Conservation (phyloP, 92 coral and sea anemone species). For the Actinostola sp. region DNA sequence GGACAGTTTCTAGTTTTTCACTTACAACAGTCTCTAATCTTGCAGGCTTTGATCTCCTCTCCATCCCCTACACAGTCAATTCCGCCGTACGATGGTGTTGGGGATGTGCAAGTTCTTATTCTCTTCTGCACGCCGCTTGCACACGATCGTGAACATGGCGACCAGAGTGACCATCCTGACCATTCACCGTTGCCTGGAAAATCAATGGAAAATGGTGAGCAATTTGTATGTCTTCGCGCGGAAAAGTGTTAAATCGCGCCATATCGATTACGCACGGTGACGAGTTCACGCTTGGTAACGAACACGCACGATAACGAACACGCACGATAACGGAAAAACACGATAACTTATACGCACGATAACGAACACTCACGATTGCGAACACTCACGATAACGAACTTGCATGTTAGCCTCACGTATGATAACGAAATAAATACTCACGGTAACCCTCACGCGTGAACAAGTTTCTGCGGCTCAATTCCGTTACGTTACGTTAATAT, state of each 20-base stretch:
- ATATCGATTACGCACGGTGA: background rate
- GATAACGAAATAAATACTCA: background rate
- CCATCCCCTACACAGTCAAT: slow-evolving; percentile 76
- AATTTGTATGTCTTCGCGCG: background rate
- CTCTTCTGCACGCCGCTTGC: slow-evolving; percentile 86
- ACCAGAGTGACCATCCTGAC: slow-evolving; percentile 99
- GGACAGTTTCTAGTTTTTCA: background rate
- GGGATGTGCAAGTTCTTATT: slow-evolving; percentile 90
- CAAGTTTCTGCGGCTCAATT: too few species aligned
- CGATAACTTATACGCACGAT: background rate
- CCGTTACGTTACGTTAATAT: too few species aligned
- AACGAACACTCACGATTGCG: too few species aligned
- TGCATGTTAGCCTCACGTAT: background rate
- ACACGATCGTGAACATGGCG: slow-evolving; percentile 93
- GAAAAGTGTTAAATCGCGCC: too few species aligned
- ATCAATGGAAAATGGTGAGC: background rate
- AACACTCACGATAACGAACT: too few species aligned
- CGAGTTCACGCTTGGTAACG: background rate
- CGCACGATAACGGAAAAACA: too few species aligned
- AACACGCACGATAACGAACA: too few species aligned
- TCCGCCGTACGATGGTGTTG: slow-evolving; percentile 90
- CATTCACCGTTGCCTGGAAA: slow-evolving; percentile 90
- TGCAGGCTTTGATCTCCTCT: slow-evolving; percentile 90
- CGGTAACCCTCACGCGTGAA: background rate
- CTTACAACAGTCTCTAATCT: slow-evolving; percentile 97